Conservation (phyloP, 2,888 invertebrate genomes). For the Tethea ocularis region DNA sequence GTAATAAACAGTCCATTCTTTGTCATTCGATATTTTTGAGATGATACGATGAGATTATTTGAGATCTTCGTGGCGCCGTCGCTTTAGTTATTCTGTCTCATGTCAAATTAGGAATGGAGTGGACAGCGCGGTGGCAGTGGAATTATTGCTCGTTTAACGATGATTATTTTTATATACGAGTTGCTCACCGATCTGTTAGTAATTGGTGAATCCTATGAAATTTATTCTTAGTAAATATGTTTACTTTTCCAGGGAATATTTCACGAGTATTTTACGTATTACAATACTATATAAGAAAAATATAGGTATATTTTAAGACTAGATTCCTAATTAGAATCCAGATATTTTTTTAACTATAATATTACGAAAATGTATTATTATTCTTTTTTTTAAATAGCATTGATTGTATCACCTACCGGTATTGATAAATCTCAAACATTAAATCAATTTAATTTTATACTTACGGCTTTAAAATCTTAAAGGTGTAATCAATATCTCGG, state of each 20-base stretch:
- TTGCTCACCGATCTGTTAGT: not conserved
- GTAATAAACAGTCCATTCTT: constrained; percentile 81
- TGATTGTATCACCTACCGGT: not conserved
- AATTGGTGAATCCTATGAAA: not conserved
- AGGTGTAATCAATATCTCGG: constrained; percentile 64
- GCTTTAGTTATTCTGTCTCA: constrained; percentile 59
- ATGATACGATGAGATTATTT: constrained; percentile 62
- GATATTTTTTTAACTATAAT: too few relatives aligned
- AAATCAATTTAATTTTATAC: constrained; percentile 60
- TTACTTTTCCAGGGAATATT: too few relatives aligned
- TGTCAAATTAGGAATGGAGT: constrained; percentile 50
- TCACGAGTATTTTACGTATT: too few relatives aligned
- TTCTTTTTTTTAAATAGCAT: not conserved
- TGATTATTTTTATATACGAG: constrained; percentile 11
- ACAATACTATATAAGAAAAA: too few relatives aligned
- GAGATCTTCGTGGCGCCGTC: constrained; percentile 67
- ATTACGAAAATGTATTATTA: too few relatives aligned
- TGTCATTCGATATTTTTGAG: constrained; percentile 80
- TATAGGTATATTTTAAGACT: too few relatives aligned
- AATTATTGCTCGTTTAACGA: constrained; percentile 44
- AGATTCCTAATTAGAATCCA: too few relatives aligned
- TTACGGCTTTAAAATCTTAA: constrained; percentile 49
- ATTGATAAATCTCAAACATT: constrained; percentile 50
- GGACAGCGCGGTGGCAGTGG: constrained; percentile 34
- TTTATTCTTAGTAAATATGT: not conserved